phyloP scores from a whole-genome alignment of 2,113 vertebrate species.

The Perca fluviatilis region DNA sequence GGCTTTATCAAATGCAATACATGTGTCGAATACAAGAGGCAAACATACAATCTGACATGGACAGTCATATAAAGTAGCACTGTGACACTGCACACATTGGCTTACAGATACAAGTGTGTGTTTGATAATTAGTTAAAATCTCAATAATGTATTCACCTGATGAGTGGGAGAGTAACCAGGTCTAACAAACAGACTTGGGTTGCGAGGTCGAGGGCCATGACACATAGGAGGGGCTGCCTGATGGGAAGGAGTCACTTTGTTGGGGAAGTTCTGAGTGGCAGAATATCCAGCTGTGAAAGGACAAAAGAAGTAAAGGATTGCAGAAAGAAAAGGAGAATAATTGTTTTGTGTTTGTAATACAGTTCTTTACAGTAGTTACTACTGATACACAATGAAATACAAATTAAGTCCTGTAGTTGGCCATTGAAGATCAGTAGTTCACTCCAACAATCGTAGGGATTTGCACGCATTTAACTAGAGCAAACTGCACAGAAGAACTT shows the following conservation, averaged over 20 bases:
- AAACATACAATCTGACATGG: background rate
- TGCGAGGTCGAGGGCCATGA: background rate
- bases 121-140: background rate
- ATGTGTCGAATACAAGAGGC: background rate
- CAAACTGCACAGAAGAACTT: background rate
- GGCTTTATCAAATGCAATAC: background rate
- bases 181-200: background rate
- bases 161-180: background rate
- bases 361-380: background rate
- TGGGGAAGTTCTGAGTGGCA: background rate
- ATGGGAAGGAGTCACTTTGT: background rate
- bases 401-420: background rate
- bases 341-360: background rate
- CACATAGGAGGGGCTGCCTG: background rate
- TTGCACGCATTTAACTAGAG: background rate
- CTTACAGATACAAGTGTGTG: background rate
- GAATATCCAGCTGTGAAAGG: background rate
- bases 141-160: conserved; percentile 23
- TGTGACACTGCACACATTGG: background rate
- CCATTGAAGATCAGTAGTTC: background rate
- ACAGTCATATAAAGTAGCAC: background rate
- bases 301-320: background rate
- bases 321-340: background rate
- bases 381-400: background rate
- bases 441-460: background rate